phyloP scores from a whole-genome alignment of 2,113 vertebrate genomes.

The Gasterosteus aculeatus region DNA sequence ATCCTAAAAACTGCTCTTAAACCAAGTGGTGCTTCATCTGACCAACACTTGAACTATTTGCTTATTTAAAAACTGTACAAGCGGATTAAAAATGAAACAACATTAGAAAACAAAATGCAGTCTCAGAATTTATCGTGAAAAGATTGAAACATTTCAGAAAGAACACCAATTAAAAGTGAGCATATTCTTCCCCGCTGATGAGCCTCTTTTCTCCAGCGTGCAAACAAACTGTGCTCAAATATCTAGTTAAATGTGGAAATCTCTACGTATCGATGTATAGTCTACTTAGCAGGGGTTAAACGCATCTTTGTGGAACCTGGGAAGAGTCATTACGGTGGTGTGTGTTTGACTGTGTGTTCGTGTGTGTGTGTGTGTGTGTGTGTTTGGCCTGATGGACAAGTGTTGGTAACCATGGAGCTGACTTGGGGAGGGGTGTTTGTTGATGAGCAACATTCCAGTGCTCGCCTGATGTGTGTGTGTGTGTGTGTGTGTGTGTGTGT shows the following conservation, averaged over 20 bases:
- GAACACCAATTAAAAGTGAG: background rate
- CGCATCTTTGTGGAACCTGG: background rate
- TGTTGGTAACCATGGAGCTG: conserved; percentile 35
- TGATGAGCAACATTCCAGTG: conserved; percentile 49
- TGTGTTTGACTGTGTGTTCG: conserved; percentile 14
- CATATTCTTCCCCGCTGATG: background rate
- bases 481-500: conserved; percentile 4
- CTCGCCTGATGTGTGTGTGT: conserved; percentile 10
- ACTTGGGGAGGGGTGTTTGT: conserved; percentile 36
- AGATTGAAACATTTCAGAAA: background rate
- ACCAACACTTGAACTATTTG: background rate
- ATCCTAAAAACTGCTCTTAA: background rate
- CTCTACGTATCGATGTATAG: background rate
- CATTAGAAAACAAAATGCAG: too few relatives aligned
- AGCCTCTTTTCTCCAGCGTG: background rate
- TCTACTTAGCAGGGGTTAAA: background rate
- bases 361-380: conserved; percentile 14
- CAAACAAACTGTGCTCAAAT: background rate
- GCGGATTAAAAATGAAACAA: too few relatives aligned
- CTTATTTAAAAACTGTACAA: too few relatives aligned
- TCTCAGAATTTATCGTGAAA: too few relatives aligned
- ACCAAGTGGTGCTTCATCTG: background rate
- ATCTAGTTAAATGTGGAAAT: background rate
- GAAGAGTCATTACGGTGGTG: background rate
- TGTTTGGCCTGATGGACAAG: conserved; percentile 18